Base-by-base conservation (phyloP, 2,797 vertebrate species). In the Mareca penelope region DNA sequence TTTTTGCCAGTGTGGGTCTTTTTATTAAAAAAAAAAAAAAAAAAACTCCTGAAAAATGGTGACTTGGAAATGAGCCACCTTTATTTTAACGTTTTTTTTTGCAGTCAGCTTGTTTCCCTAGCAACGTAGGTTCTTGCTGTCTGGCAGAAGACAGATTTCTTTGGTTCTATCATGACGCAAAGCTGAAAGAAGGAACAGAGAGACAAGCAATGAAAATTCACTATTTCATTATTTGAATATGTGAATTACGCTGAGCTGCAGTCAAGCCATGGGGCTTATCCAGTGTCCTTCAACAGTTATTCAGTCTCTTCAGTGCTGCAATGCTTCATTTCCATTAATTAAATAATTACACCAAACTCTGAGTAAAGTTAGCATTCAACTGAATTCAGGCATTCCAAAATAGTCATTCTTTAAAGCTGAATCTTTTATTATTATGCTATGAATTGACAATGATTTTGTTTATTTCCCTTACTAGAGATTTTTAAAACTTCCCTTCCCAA, bases 321-420 rank as follows among this genome's bases (percentile, higher is more conserved):
- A 88, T 95, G 91, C 93, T 97, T 97, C 75, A 97, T 97, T 97
- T 97, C 94, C 95, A 95, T 97, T 97, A 94, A 96, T 97, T 97
- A 97, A 97, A 97, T 96, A 97, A 97, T 97, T 97, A 96, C 79
- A 95, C 72, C 65, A 91, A 95, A 96, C 84, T 93, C 81, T 89
- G 61, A 89, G 85, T 94, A 87, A 92, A 95, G 93, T 93, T 90
- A 95, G 73, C 68, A 92, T 95, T 96, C 94, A 83, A 26, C 40
- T 79, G 78, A 96, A 96, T 93, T 95, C 85, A 95, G 80, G 95
- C 91, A 95, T 89, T 97, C 77, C 71, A 67, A 96, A 97, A 94
- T 18, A 94, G 46, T 94, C 89, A 88, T 96, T 97, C 86, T 88
- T 64, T 88, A 96, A 96, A 95, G 83, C 61, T 75, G 85, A 91